phyloP scores from a whole-genome alignment of 2,888 invertebrate species.

The Chironomus riparius region DNA sequence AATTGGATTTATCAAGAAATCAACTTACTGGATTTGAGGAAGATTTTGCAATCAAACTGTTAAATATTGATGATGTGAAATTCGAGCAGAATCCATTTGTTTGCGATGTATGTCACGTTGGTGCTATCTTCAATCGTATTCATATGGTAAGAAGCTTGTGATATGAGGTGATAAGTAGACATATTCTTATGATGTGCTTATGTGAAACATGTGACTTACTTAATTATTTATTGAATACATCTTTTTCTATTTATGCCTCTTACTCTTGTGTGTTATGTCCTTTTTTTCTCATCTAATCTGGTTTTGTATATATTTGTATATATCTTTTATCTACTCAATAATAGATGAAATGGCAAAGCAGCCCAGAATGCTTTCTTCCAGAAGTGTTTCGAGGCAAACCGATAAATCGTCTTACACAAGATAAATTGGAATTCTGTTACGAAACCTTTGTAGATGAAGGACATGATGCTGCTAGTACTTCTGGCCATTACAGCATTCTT shows the following conservation, averaged over 20 bases:
- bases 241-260: too few relatives aligned
- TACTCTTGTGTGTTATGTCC: too few relatives aligned
- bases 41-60: slow-evolving; percentile 39
- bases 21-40: slow-evolving; percentile 50
- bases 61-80: slow-evolving; percentile 41
- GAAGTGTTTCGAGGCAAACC: slow-evolving; percentile 41
- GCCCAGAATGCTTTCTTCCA: slow-evolving; percentile 42
- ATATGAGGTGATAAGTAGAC: too few relatives aligned
- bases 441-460: slow-evolving; percentile 45
- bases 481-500: slow-evolving; percentile 42
- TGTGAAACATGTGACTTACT: too few relatives aligned
- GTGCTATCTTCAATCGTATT: slow-evolving; percentile 41
- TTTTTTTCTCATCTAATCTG: background rate
- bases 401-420: slow-evolving; percentile 40
- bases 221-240: too few relatives aligned
- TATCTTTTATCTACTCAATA: slow-evolving; percentile 27
- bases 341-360: slow-evolving; percentile 42
- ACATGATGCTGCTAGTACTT: slow-evolving; percentile 43
- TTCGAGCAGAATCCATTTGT: slow-evolving; percentile 43
- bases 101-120: slow-evolving; percentile 43
- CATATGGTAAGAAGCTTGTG: slow-evolving; percentile 36
- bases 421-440: slow-evolving; percentile 39
- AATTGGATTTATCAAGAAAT: slow-evolving; percentile 64
- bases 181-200: too few relatives aligned
- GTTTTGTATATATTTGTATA: background rate